phyloP scores from a whole-genome alignment of 1,140 invertebrate species.

The Oncopeltus fasciatus region DNA sequence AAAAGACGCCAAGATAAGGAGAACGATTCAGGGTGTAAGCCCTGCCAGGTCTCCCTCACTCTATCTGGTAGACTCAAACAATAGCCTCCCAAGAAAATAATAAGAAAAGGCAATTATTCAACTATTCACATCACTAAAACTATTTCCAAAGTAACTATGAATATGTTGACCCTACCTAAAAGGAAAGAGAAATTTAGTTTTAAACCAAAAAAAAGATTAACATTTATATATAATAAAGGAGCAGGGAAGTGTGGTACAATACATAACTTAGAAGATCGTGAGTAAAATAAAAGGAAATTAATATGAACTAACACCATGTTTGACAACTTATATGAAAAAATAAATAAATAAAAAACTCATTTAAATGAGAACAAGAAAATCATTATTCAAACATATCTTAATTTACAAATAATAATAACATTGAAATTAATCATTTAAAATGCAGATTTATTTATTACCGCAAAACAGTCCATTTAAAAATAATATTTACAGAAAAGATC shows the following conservation, averaged over 20 bases:
- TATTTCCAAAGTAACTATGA: too few relatives aligned
- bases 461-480: slow-evolving; percentile 6
- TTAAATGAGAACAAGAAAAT: not conserved
- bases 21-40: too few relatives aligned
- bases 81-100: too few relatives aligned
- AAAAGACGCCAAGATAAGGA: too few relatives aligned
- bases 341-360: not conserved
- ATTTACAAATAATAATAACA: not conserved
- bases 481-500: slow-evolving; percentile 1
- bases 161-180: too few relatives aligned
- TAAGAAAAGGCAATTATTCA: too few relatives aligned
- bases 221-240: not conserved
- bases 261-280: not conserved
- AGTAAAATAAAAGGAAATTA: too few relatives aligned
- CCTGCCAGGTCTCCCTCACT: too few relatives aligned
- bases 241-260: not conserved
- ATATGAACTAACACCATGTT: not conserved
- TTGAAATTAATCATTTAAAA: not conserved
- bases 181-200: too few relatives aligned
- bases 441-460: slow-evolving; percentile 1
- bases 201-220: not conserved
- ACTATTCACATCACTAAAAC: too few relatives aligned
- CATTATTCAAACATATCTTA: not conserved
- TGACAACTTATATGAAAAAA: not conserved
- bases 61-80: too few relatives aligned